Evolutionary conservation across 2,797 vertebrate species (phyloP).

Genomic region (Decapterus maruadsi): DNA sequence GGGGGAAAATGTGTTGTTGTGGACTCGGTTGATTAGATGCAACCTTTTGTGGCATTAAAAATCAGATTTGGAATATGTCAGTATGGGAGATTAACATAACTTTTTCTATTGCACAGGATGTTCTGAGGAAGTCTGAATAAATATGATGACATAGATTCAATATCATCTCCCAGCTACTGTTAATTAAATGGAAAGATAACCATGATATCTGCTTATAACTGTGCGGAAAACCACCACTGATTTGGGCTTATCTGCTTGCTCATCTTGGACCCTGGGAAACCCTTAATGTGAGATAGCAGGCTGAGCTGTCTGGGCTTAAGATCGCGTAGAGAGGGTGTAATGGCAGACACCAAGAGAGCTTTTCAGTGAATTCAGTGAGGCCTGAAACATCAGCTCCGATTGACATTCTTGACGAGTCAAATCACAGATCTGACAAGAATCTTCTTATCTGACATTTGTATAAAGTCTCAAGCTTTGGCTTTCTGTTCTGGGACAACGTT

Average conservation of each 20-base stretch:
- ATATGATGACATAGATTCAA: conserved; percentile 44
- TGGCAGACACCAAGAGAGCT: conserved; percentile 33
- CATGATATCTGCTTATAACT: conserved; percentile 61
- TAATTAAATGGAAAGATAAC: conserved; percentile 62
- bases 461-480: conserved; percentile 49
- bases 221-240: conserved; percentile 63
- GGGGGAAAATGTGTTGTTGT: not conserved
- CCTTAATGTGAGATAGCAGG: conserved; percentile 60
- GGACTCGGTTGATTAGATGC: conserved; percentile 5
- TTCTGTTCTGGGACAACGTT: conserved; percentile 24
- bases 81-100: conserved; percentile 9
- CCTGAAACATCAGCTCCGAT: conserved; percentile 47
- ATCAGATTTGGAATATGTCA: not conserved
- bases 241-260: conserved; percentile 70
- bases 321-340: conserved; percentile 37
- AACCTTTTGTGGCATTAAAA: conserved; percentile 25
- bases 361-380: conserved; percentile 48
- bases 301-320: conserved; percentile 66
- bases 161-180: conserved; percentile 50
- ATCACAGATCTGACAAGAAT: conserved; percentile 54
- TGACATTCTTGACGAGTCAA: conserved; percentile 37
- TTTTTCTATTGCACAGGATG: not conserved
- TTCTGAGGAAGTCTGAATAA: conserved; percentile 40
- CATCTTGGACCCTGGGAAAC: conserved; percentile 70
- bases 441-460: conserved; percentile 65